Base-by-base conservation (phyloP, 2,113 vertebrate species). In the Fulica atra region DNA sequence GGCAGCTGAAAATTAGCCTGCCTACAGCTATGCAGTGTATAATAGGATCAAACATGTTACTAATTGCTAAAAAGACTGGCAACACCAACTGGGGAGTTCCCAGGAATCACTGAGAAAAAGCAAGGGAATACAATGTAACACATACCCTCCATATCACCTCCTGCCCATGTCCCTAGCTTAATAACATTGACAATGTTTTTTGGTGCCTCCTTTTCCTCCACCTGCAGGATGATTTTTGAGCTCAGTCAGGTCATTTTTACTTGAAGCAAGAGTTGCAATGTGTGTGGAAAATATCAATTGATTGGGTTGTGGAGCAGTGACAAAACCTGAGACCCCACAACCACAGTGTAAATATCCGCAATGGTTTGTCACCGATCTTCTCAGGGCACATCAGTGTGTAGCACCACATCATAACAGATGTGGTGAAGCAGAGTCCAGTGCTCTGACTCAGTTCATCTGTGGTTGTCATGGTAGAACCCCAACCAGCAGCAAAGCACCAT, bases 341-440 rank as follows among this genome's bases (percentile, higher is more conserved):
- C 21, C 25, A 33, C 26, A 5, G 10, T 2, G 35, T 6, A 36
- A 80, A 29, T 42, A n/a, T 5, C 63, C 7, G 3, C 33, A 61
- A 51, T 73, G 15, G 0, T 35, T 60, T 73, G 26, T 69, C 64
- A 73, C 16, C 23, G 8, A 0, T 9, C 20, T 57, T 38, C 57
- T 28, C 0, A 0, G 6, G 16, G n/a, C 38, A 48, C 17, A 25
- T 19, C 0, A 0, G 1, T 11, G 31, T 35, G 40, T 4, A 21
- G n/a, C 1, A 4, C 25, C 25, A 36, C 42, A 21, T n/a, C 0
- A 0, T 54, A 48, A 16, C 40, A 50, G n/a, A 54, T 2, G 5
- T 42, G 53, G 31, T 36, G 88, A 24, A 79, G 33, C 42, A 51
- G 4, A 50, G 31, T 23, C 7, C 53, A 15, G 14, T 38, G 25